A percentile compares a stretch with the other conserved stretches of the same genome.
phyloP scores from a whole-genome alignment of 2,113 vertebrate species.

The Puma concolor region DNA sequence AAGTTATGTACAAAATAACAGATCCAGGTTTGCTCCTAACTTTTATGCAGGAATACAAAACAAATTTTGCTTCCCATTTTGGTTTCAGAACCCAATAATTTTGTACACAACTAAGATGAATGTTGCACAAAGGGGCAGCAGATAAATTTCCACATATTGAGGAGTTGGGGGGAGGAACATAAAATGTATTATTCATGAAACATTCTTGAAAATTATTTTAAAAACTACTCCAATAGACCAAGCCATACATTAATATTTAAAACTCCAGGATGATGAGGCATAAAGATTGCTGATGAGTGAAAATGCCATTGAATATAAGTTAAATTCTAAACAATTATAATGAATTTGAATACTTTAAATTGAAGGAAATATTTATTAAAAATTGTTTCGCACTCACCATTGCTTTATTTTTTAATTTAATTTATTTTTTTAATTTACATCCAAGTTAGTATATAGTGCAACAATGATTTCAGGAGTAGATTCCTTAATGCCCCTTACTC shows the following conservation, averaged over 20 bases:
- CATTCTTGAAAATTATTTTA: not conserved
- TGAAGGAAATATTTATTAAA: not conserved
- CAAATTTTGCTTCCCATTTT: not conserved
- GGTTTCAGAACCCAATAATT: not conserved
- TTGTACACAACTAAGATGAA: not conserved
- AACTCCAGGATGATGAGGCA: not conserved
- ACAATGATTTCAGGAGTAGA: too few relatives aligned
- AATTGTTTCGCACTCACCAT: not conserved
- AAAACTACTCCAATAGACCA: not conserved
- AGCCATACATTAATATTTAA: not conserved
- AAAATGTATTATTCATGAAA: not conserved
- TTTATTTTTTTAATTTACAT: too few relatives aligned
- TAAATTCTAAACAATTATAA: slow-evolving; percentile 33
- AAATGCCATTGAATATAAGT: not conserved
- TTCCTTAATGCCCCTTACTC: too few relatives aligned
- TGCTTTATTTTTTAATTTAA: too few relatives aligned
- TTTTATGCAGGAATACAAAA: not conserved
- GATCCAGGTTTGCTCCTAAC: not conserved
- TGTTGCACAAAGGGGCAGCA: not conserved
- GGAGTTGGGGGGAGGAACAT: not conserved
- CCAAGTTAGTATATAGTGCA: too few relatives aligned
- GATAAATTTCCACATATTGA: not conserved
- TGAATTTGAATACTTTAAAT: not conserved
- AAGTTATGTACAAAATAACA: not conserved
- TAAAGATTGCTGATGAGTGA: not conserved